These are phyloP conservation scores for Machimus atricapillus DNA, from an alignment of 2,888 invertebrate species.

Conservation along the genomic window DNA sequence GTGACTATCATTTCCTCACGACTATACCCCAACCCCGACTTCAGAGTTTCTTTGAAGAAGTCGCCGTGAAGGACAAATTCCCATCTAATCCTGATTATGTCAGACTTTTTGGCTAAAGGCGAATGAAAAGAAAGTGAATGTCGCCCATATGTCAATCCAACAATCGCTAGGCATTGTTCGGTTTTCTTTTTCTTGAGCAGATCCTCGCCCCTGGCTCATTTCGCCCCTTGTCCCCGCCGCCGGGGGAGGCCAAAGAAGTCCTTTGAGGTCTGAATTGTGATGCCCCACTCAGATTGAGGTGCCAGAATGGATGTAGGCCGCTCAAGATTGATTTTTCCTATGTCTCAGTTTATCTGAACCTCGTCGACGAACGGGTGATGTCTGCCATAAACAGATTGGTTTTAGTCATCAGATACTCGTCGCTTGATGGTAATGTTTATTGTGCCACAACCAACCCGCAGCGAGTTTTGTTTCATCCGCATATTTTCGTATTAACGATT, in stretches of 20 bases:
- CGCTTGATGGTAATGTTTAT: neutral
- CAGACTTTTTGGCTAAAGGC: neutral
- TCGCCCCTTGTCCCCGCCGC: neutral
- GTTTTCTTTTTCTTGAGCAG: neutral
- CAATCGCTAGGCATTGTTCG: neutral
- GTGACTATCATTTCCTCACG: neutral
- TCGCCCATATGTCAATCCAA: neutral
- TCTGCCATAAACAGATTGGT: neutral
- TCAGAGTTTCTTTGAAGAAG: neutral
- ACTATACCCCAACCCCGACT: neutral
- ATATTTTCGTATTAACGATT: neutral
- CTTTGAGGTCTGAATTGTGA: neutral
- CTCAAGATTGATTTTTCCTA: neutral
- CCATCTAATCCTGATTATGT: neutral
- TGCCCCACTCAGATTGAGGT: neutral
- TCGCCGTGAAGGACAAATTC: neutral
- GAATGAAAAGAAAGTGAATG: neutral
- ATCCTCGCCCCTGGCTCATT: neutral
- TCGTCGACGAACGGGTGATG: neutral
- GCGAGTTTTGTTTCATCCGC: neutral
- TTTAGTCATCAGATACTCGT: neutral
- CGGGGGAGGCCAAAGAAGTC: neutral
- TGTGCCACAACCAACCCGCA: neutral
- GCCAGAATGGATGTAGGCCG: neutral
- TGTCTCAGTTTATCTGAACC: neutral